A percentile compares a stretch with the other conserved stretches of the same genome.
Evolutionary conservation across 2,113 vertebrate genomes (phyloP).

Genomic region (Plecturocebus donacophilus): DNA sequence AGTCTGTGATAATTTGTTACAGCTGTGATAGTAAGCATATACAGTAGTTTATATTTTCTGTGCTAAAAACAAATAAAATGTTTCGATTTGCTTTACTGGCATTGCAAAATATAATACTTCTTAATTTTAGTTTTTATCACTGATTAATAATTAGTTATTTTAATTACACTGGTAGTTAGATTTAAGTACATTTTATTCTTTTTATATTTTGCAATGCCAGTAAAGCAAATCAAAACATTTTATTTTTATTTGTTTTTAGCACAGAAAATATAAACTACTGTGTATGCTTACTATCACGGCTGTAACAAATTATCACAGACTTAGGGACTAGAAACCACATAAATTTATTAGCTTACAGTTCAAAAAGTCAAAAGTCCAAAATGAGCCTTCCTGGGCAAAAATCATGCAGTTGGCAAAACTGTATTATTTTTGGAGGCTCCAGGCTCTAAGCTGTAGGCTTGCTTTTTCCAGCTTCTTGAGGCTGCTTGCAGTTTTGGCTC

Average conservation of each 20-base stretch:
- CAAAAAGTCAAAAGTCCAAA: not conserved
- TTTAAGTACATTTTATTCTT: not conserved
- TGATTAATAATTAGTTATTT: constrained; percentile 8
- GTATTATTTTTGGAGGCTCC: not conserved
- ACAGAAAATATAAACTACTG: not conserved
- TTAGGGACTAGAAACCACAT: not conserved
- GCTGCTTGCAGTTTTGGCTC: not conserved
- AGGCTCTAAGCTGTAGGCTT: not conserved
- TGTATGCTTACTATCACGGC: not conserved
- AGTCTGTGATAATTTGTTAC: not conserved
- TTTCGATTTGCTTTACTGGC: not conserved
- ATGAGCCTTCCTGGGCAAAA: not conserved
- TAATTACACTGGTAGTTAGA: not conserved
- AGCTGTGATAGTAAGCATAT: not conserved
- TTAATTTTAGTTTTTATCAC: not conserved
- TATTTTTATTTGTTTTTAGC: not conserved
- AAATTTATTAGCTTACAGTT: not conserved
- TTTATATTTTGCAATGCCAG: not conserved
- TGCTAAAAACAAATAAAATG: not conserved
- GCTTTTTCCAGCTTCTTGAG: not conserved
- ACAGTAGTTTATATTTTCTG: not conserved
- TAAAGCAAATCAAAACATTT: not conserved
- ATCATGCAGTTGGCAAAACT: not conserved
- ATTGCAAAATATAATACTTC: not conserved
- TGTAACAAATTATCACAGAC: not conserved